Percentiles rank a stretch among this genome's conserved stretches.
phyloP scores from a whole-genome alignment of 2,797 vertebrate species.

The Hippocampus kuda region DNA sequence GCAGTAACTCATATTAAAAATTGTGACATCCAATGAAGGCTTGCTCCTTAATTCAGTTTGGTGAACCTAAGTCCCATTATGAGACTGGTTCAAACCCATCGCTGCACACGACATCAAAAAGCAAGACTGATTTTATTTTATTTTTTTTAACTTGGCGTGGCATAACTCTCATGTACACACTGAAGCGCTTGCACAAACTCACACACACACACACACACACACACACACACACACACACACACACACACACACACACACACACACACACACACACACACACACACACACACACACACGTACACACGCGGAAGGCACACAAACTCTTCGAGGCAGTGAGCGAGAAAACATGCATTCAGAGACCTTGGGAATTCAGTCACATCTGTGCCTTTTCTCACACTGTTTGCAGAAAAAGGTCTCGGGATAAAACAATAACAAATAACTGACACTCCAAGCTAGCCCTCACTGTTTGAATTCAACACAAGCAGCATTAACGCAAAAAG shows the following conservation, averaged over 20 bases:
- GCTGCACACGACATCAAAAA: not conserved
- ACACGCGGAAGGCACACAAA: constrained; percentile 8
- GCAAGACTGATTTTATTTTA: constrained; percentile 10
- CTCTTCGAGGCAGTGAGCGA: constrained; percentile 41
- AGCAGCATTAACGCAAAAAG: constrained; percentile 34
- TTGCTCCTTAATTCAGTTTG: no score
- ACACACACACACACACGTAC: not conserved
- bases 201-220: no score
- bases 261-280: not conserved
- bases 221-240: no score
- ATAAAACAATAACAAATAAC: constrained; percentile 52
- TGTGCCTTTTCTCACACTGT: constrained; percentile 50
- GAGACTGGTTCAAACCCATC: not conserved
- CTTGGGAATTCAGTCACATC: constrained; percentile 61
- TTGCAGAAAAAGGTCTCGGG: constrained; percentile 44
- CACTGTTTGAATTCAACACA: constrained; percentile 34
- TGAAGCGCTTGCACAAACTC: not conserved
- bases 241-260: not conserved
- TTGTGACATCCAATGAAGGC: no score
- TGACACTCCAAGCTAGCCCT: constrained; percentile 28
- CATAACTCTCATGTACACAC: constrained; percentile 3
- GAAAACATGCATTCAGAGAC: constrained; percentile 61
- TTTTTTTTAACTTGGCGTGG: constrained; percentile 20
- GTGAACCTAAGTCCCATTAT: not conserved
- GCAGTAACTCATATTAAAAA: no score